Evolutionary conservation across 37 sponge, comb jelly and placozoan genomes (phyloP), one percentile per base, ranked within the genome.

Genomic region (Spongia lamella): DNA sequence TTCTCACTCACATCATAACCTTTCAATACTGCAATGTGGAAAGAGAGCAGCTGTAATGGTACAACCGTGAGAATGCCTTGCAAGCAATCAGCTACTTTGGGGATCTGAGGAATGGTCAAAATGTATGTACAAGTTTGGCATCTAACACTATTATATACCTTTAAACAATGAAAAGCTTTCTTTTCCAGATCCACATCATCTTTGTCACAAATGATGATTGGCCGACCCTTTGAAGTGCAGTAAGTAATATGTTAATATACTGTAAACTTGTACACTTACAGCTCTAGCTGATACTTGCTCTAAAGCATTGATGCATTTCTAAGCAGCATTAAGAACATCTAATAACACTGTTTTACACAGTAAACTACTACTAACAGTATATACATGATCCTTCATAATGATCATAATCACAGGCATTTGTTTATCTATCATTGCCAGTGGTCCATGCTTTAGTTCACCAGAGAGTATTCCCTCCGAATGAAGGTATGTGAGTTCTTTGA

Each of bases 381-480:
- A 93, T 1, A 86, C 85, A 36, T 83, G 81, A 66, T 98, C 99
- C 63, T 88, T 90, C 6, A 88, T 68, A 34, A 95, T 85, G 32
- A 98, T 67, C 86, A 98, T 89, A 27, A 98, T 92, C 32, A 95
- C 93, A 20, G 99, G 96, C 99, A 98, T 98, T 34, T 92, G 68
- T 25, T 89, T 80, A 55, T 98, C 99, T 43, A 98, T 93, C 85
- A 98, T 88, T 2, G 99, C 99, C 53, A 98, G 84, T 0, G 99
- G 99, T 27, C 99, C 99, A 75, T 98, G 99, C 43, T 98, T 98
- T 73, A 98, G 71, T 36, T 98, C 99, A 56, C 99, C 99, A 71
- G 94, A 85, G 15, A 98, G 71, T 19, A 98, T 98, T 4, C 95
- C 97, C 53, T 96, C 97, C 0, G 94, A 93, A 58, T 96, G 97